phyloP scores from a whole-genome alignment of 2,888 invertebrate species.

The Magallana nippona region DNA sequence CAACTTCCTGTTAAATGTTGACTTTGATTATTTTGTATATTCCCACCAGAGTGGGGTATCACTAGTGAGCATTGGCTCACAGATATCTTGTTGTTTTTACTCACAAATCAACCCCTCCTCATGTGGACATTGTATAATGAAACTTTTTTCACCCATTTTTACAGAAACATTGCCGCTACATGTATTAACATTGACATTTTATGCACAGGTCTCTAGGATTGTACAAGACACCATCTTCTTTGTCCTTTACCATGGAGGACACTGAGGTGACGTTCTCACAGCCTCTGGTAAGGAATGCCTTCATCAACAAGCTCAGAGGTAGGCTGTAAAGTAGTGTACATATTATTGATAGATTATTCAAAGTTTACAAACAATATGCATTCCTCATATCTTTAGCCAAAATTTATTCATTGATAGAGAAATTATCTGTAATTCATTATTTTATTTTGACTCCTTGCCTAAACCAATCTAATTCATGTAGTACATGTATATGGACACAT shows the following conservation, averaged over 20 bases:
- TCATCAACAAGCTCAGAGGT: conserved; percentile 70
- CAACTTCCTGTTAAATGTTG: no score
- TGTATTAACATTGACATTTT: background rate
- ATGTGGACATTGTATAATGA: background rate
- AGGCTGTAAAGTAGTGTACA: background rate
- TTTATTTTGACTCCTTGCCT: no score
- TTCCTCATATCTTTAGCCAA: no score
- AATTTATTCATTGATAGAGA: no score
- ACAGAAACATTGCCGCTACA: background rate
- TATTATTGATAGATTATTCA: background rate
- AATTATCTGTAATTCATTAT: no score
- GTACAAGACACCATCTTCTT: background rate
- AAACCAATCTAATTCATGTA: no score
- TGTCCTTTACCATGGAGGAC: conserved; percentile 56
- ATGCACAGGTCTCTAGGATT: conserved; percentile 19
- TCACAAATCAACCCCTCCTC: background rate
- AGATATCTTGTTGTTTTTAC: no score
- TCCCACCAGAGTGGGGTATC: no score
- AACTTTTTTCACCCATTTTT: background rate
- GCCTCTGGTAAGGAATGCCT: conserved; percentile 70
- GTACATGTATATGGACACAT: no score
- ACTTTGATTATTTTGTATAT: no score
- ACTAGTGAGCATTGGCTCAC: no score
- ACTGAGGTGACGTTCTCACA: conserved; percentile 68
- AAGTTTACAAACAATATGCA: no score